A percentile compares a stretch with the other conserved stretches of the same genome.
phyloP scores from a whole-genome alignment of 2,797 vertebrate genomes.

The Sebastes taczanowskii region DNA sequence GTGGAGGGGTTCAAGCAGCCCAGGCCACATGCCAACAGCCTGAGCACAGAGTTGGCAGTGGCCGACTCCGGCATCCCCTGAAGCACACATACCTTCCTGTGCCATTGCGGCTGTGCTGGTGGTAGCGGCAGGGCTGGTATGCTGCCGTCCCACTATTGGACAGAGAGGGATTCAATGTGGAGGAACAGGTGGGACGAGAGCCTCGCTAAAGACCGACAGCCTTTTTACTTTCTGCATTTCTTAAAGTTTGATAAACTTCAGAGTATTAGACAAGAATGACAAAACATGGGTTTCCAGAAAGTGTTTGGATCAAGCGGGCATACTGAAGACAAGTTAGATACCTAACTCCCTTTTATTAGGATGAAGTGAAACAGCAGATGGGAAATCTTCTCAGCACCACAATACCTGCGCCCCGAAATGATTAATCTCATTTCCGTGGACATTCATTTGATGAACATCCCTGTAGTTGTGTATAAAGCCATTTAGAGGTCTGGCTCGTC shows the following conservation, averaged over 20 bases:
- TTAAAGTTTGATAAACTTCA: not conserved
- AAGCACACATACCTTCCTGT: conserved; percentile 91
- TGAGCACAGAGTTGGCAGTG: conserved; percentile 57
- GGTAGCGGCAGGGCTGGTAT: conserved; percentile 93
- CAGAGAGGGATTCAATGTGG: conserved; percentile 88
- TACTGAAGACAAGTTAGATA: not conserved
- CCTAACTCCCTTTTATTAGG: not conserved
- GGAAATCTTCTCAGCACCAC: conserved; percentile 6
- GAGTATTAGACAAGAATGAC: not conserved
- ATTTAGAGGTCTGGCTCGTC: conserved; percentile 21
- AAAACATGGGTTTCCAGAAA: not conserved
- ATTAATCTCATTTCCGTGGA: conserved; percentile 14
- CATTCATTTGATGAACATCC: conserved; percentile 5
- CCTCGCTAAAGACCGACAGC: conserved; percentile 21
- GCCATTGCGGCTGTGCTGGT: conserved; percentile 93
- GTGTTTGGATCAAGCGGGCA: not conserved
- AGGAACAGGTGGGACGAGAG: conserved; percentile 65
- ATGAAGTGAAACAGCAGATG: not conserved
- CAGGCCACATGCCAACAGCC: conserved; percentile 78
- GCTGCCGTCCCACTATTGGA: conserved; percentile 96
- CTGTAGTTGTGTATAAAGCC: conserved; percentile 9
- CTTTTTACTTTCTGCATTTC: not conserved
- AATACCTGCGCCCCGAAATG: not conserved
- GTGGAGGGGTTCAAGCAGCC: conserved; percentile 64
- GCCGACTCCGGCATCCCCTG: conserved; percentile 50